Conservation (phyloP, 2,888 invertebrate species). For the Hirtodrosophila cameraria region DNA sequence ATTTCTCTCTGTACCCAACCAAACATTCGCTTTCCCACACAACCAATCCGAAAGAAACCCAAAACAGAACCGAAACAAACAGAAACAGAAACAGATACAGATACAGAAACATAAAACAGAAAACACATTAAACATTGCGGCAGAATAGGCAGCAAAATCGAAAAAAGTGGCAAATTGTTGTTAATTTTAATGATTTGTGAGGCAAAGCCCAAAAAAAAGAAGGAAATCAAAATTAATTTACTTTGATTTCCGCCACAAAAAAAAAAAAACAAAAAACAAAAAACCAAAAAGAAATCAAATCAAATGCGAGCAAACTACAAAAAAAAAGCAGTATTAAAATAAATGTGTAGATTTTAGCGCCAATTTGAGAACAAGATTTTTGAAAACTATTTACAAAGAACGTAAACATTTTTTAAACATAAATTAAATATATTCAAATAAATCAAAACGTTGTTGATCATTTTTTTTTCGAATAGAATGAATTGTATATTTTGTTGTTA, state of each 20-base stretch:
- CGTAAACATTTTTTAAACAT: conserved; percentile 25
- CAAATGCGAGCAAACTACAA: conserved; percentile 15
- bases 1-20: conserved; percentile 56
- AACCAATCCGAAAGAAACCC: conserved; percentile 35
- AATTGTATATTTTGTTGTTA: conserved; percentile 65
- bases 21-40: conserved; percentile 49
- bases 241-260: conserved; percentile 32
- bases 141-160: conserved; percentile 36
- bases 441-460: conserved; percentile 44
- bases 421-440: conserved; percentile 19
- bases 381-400: conserved; percentile 61
- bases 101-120: conserved; percentile 40
- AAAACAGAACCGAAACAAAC: conserved; percentile 40
- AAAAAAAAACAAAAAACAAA: conserved; percentile 12
- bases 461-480: conserved; percentile 39
- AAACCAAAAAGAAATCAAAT: conserved; percentile 11
- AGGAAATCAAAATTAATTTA: conserved; percentile 32
- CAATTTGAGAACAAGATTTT: conserved; percentile 38
- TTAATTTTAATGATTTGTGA: conserved; percentile 44
- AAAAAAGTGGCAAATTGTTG: conserved; percentile 74
- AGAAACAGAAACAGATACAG: conserved; percentile 22
- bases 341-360: conserved; percentile 22
- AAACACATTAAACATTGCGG: conserved; percentile 28
- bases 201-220: conserved; percentile 3
- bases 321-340: conserved; percentile 53